Evolutionary conservation across 2,888 invertebrate species (phyloP), one percentile per base, ranked within the genome.

Genomic region (Patella depressa): DNA sequence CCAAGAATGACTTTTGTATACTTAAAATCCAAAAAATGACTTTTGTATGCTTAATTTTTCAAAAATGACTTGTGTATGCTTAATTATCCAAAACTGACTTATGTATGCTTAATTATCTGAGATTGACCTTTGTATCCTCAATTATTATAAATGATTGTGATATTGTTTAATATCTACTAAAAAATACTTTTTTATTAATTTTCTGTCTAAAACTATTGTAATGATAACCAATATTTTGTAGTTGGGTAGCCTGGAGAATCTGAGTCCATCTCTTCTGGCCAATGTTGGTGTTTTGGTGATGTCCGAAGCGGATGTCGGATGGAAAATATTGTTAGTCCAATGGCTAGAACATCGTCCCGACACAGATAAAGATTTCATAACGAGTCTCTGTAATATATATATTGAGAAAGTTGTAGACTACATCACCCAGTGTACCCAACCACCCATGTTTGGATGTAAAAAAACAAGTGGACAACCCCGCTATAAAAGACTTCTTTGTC

Each of bases 331-430:
- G 85, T 81, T 91, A 77, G 88, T 89, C 14, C 87, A 88, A 78
- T 91, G 91, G 91, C 75, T 91, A 59, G 88, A 90, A 78, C 84
- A 86, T 34, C 85, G 89, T n/a, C 83, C 86, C 5, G 88, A 90
- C 55, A 80, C 79, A 4, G 88, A 89, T 79, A 85, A 84, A 53
- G 89, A 90, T 72, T 77, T 88, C 34, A 85, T 90, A 24, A 85
- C 85, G 54, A 85, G 84, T 53, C 74, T 87, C 77, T 86, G 87
- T 84, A 86, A 89, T 81, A 85, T 86, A 59, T 89, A 90, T 79
- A 81, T 90, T n/a, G 85, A 88, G 77, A 85, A 85, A 77, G 84
- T 87, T 29, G 82, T 89, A 73, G 85, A 85, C 79, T 88, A 87
- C 77, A 79, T 90, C 77, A 80, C 78, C 5, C 80, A 86, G 70